Percentiles rank a stretch among this genome's conserved stretches.
These are phyloP conservation scores for Dallia pectoralis DNA, from an alignment of 2,797 vertebrate species.

Conservation along the genomic window DNA sequence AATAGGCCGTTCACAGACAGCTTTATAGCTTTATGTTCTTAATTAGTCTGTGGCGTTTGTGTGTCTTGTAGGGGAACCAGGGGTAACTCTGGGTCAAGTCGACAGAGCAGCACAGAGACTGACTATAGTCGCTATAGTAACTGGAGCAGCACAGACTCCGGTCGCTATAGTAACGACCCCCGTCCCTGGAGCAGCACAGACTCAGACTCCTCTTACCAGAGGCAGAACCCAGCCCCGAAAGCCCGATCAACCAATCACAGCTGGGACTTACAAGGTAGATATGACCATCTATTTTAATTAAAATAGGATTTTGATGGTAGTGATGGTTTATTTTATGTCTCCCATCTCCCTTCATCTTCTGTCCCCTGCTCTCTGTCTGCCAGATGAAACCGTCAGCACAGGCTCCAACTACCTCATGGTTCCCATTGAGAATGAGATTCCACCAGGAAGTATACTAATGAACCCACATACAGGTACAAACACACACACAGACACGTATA, in stretches of 20 bases:
- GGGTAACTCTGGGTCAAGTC: slow-evolving; percentile 82
- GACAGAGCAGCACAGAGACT: slow-evolving; percentile 86
- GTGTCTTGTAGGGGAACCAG: slow-evolving; percentile 79
- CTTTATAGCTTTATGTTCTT: background rate
- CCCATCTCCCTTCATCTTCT: background rate
- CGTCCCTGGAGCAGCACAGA: slow-evolving; percentile 97
- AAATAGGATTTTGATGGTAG: background rate
- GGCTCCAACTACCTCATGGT: slow-evolving; percentile 84
- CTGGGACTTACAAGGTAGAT: slow-evolving; percentile 49
- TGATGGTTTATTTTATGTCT: background rate
- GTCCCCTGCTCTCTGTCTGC: slow-evolving; percentile 43
- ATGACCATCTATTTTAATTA: background rate
- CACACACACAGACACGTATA: background rate
- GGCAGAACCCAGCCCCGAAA: slow-evolving; percentile 51
- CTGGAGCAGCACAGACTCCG: slow-evolving; percentile 86
- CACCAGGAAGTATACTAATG: slow-evolving; percentile 91
- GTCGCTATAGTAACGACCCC: slow-evolving; percentile 83
- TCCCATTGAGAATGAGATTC: slow-evolving; percentile 89
- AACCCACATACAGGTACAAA: slow-evolving; percentile 90
- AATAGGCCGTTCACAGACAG: background rate
- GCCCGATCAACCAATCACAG: slow-evolving; percentile 39
- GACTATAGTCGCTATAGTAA: slow-evolving; percentile 83
- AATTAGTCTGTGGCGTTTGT: slow-evolving; percentile 5
- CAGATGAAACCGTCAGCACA: slow-evolving; percentile 73
- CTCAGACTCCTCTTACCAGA: slow-evolving; percentile 87